Evolutionary conservation across 1,140 invertebrate genomes (phyloP).

Genomic region (Hesperophylax magnus): DNA sequence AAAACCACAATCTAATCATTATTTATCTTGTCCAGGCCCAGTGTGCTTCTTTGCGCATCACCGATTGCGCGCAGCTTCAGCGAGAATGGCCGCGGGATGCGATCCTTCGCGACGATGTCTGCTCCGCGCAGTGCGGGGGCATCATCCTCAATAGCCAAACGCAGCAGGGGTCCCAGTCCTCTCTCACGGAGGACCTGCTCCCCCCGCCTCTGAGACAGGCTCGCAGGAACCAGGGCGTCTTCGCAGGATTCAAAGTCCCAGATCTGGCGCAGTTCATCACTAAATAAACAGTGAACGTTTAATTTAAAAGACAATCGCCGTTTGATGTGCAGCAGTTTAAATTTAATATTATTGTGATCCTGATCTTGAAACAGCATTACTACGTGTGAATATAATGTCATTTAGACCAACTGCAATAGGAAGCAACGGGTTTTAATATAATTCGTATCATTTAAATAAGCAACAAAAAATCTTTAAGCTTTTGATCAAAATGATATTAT

Average conservation of each 20-base stretch:
- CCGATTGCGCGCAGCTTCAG: constrained; percentile 86
- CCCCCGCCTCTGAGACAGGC: constrained; percentile 62
- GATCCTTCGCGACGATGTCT: constrained; percentile 88
- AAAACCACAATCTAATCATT: not conserved
- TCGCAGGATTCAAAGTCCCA: constrained; percentile 66
- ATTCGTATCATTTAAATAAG: no score
- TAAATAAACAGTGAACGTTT: constrained; percentile 40
- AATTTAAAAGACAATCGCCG: constrained; percentile 6
- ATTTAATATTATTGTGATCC: no score
- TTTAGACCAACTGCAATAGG: no score
- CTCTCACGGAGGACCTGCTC: constrained; percentile 50
- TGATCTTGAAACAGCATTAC: no score
- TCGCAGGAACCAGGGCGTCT: constrained; percentile 60
- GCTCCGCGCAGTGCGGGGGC: constrained; percentile 89
- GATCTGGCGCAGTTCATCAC: constrained; percentile 61
- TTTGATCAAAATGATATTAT: no score
- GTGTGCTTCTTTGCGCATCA: constrained; percentile 90
- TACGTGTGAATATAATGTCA: no score
- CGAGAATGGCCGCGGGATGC: constrained; percentile 86
- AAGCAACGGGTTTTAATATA: no score
- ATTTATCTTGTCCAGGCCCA: constrained; percentile 76
- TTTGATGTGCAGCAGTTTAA: not conserved
- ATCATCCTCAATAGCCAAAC: constrained; percentile 61
- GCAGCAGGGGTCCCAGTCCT: constrained; percentile 19
- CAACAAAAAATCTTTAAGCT: no score